Conservation (phyloP, 2,888 invertebrate species). For the Latrodectus elegans region DNA sequence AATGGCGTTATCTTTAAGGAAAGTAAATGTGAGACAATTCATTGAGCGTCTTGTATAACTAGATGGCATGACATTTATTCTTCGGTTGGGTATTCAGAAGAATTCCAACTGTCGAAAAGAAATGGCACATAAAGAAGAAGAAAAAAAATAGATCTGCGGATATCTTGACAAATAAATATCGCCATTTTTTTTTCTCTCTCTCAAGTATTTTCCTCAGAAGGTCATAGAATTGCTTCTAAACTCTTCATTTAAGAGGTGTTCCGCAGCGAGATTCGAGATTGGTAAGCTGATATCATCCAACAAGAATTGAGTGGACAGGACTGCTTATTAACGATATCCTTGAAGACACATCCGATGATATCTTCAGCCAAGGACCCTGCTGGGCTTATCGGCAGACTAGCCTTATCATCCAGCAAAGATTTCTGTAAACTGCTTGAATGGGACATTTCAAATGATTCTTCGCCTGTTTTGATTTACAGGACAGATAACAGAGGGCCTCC, state of each 20-base stretch:
- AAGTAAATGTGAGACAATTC: not conserved
- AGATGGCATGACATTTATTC: not conserved
- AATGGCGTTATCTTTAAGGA: no score
- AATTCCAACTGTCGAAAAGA: not conserved
- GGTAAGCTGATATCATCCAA: not conserved
- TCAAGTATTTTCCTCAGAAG: not conserved
- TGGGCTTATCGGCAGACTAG: not conserved
- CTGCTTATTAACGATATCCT: conserved; percentile 46
- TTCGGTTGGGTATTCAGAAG: not conserved
- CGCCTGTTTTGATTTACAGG: not conserved
- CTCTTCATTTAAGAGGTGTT: not conserved
- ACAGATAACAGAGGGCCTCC: conserved; percentile 12
- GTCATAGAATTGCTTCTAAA: conserved; percentile 5
- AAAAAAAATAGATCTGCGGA: not conserved
- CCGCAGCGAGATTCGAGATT: not conserved
- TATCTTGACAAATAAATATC: not conserved
- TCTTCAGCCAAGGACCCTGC: not conserved
- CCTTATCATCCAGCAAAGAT: not conserved
- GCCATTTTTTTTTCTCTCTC: not conserved
- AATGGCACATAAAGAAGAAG: not conserved
- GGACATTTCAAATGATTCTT: not conserved
- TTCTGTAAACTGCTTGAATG: not conserved
- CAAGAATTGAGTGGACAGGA: conserved; percentile 49
- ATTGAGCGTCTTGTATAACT: not conserved
- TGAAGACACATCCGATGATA: not conserved